A percentile compares a stretch with the other conserved stretches of the same genome.
Conservation (phyloP, 2,888 invertebrate genomes). For the Slavum lentiscoides region DNA sequence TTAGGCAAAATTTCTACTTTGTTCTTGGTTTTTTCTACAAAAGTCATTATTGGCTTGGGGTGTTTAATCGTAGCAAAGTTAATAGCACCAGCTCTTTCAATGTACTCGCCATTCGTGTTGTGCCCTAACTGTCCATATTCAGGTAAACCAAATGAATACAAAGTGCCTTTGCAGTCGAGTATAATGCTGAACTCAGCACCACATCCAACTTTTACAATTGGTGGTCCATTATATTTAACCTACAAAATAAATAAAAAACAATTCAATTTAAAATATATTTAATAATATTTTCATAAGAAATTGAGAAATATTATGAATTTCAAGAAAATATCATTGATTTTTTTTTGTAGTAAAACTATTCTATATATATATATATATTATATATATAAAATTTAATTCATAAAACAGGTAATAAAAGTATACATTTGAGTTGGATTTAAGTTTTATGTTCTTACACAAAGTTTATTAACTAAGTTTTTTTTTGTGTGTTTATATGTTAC, state of each 20-base stretch:
- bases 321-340: too few relatives aligned
- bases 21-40: conserved; percentile 82
- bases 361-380: too few relatives aligned
- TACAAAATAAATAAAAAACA: conserved; percentile 55
- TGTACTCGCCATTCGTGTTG: conserved; percentile 93
- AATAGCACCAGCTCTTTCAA: conserved; percentile 85
- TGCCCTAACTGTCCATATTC: conserved; percentile 93
- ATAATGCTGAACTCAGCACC: conserved; percentile 93
- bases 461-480: too few relatives aligned
- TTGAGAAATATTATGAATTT: too few relatives aligned
- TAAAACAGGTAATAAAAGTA: too few relatives aligned
- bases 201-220: conserved; percentile 84
- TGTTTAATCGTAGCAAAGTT: conserved; percentile 82
- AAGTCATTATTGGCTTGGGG: conserved; percentile 82
- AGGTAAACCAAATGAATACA: conserved; percentile 90
- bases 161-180: conserved; percentile 82
- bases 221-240: conserved; percentile 71
- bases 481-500: too few relatives aligned
- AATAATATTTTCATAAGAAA: not conserved
- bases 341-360: too few relatives aligned
- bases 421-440: too few relatives aligned
- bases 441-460: too few relatives aligned
- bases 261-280: not conserved
- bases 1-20: conserved; percentile 71
- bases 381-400: too few relatives aligned